These are phyloP conservation scores for Euplagia quadripunctaria DNA, from an alignment of 2,888 invertebrate species.

Conservation along the genomic window DNA sequence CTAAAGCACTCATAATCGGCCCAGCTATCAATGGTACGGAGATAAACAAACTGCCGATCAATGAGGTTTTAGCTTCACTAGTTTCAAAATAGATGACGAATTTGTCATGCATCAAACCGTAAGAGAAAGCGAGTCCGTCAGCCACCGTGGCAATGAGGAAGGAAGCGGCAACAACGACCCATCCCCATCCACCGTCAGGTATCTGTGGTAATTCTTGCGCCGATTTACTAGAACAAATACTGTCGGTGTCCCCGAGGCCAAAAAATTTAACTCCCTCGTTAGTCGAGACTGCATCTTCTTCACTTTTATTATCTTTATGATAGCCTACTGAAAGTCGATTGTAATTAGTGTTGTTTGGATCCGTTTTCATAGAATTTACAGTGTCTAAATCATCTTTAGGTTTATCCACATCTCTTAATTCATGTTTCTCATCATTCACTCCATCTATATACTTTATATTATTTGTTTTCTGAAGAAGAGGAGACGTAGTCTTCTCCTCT, in stretches of 20 bases:
- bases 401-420: slow-evolving; percentile 61
- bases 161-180: slow-evolving; percentile 96
- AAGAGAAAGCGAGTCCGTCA: slow-evolving; percentile 97
- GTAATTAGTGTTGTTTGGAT: slow-evolving; percentile 59
- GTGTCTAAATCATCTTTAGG: slow-evolving; percentile 75
- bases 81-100: slow-evolving; percentile 92
- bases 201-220: slow-evolving; percentile 86
- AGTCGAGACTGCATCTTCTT: slow-evolving; percentile 80
- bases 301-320: slow-evolving; percentile 64
- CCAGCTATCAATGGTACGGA: slow-evolving; percentile 95
- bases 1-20: slow-evolving; percentile 94
- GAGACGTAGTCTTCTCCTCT: slow-evolving; percentile 84
- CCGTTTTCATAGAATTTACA: slow-evolving; percentile 77
- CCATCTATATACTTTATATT: slow-evolving; percentile 77
- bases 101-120: slow-evolving; percentile 94
- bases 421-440: slow-evolving; percentile 66
- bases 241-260: slow-evolving; percentile 83
- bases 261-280: slow-evolving; percentile 85
- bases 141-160: slow-evolving; percentile 95
- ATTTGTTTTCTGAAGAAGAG: slow-evolving; percentile 71
- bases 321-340: slow-evolving; percentile 72
- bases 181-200: slow-evolving; percentile 96
- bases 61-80: slow-evolving; percentile 94
- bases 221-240: slow-evolving; percentile 79
- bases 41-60: slow-evolving; percentile 96